phyloP scores from a whole-genome alignment of 2,797 vertebrate genomes.

The Scolopax rusticola region DNA sequence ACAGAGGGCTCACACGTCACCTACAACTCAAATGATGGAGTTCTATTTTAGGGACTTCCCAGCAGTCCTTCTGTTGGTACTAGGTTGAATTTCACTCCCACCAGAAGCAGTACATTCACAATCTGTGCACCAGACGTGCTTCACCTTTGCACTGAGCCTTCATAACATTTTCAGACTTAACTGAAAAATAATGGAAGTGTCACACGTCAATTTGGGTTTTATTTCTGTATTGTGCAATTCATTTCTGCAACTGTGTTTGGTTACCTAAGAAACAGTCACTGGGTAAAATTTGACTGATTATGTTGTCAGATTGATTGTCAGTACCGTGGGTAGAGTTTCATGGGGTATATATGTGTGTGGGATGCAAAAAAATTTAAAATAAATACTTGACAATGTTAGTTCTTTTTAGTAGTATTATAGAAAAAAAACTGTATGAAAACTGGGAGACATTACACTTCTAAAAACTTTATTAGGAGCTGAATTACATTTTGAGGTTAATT shows the following conservation, averaged over 20 bases:
- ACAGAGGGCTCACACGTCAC: neutral
- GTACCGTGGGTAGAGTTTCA: slow-evolving; percentile 34
- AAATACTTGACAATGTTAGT: slow-evolving; percentile 37
- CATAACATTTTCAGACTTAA: neutral
- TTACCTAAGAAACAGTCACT: slow-evolving; percentile 60
- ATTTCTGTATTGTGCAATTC: neutral
- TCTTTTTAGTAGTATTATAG: neutral
- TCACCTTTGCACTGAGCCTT: neutral
- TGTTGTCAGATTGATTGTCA: slow-evolving; percentile 74
- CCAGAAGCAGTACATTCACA: neutral
- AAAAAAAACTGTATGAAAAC: neutral
- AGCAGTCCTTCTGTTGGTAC: neutral
- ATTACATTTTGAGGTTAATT: slow-evolving; percentile 1
- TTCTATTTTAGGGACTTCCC: neutral
- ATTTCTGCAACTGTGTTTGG: neutral
- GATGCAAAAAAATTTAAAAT: slow-evolving; percentile 29
- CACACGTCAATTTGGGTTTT: neutral
- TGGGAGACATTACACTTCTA: neutral
- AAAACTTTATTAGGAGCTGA: neutral
- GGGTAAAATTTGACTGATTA: slow-evolving; percentile 56
- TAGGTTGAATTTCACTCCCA: neutral
- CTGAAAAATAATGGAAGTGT: neutral
- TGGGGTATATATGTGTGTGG: neutral
- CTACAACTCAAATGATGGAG: neutral
- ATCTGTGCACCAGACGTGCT: neutral